phyloP scores from a whole-genome alignment of 2,113 vertebrate species.

The Oenanthe oenanthe region DNA sequence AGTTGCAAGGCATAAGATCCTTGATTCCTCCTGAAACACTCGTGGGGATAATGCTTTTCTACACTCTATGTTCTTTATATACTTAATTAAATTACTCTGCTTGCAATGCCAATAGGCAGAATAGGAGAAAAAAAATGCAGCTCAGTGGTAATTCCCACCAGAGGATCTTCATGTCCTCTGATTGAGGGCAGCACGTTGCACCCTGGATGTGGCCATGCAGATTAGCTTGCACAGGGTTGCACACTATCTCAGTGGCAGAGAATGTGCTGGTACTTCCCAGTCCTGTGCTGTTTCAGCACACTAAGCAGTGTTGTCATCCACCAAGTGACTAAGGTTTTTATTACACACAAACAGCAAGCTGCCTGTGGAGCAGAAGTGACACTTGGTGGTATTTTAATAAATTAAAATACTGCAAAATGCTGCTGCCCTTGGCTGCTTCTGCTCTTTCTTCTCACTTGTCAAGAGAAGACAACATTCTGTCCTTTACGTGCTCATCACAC shows the following conservation, averaged over 20 bases:
- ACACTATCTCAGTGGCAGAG: not conserved
- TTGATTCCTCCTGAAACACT: not conserved
- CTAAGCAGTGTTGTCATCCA: not conserved
- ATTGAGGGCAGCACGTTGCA: not conserved
- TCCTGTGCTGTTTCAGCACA: not conserved
- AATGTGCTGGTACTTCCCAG: not conserved
- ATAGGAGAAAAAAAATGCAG: not conserved
- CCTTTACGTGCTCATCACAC: not conserved
- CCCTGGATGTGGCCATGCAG: not conserved
- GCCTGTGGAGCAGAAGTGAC: conserved; percentile 50
- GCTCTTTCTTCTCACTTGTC: conserved; percentile 33
- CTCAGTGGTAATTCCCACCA: not conserved
- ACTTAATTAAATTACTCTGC: conserved; percentile 4
- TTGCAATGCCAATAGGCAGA: not conserved
- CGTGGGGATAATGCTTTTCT: not conserved
- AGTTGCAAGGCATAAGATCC: not conserved
- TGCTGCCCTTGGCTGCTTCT: conserved; percentile 22
- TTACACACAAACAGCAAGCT: conserved; percentile 20
- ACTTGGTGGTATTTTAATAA: conserved; percentile 61
- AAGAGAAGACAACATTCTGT: conserved; percentile 3
- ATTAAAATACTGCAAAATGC: conserved; percentile 34
- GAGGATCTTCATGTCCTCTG: not conserved
- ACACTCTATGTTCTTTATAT: not conserved
- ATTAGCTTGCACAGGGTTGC: not conserved
- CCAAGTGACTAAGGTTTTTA: not conserved